Evolutionary conservation across 1,140 invertebrate species (phyloP), one percentile per base, ranked within the genome.

Genomic region (Diabrotica undecimpunctata): DNA sequence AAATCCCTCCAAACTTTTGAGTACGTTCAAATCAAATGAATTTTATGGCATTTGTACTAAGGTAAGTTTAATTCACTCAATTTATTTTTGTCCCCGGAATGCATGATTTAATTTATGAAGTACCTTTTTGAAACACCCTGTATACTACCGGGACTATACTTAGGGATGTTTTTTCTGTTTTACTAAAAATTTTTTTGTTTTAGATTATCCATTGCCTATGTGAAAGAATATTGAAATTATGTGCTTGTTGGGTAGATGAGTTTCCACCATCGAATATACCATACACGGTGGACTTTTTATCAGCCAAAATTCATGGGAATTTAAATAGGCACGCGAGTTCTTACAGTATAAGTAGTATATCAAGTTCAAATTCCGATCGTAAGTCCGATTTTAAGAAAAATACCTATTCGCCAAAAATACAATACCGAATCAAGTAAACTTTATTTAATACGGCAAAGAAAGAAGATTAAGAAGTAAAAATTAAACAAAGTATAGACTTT

Each of bases 161-260:
- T n/a, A n/a, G n/a, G n/a, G n/a, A n/a, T n/a, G n/a, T 25, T 25
- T 25, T 25, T 25, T 4, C 25, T 25, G 25, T 25, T 25, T 25
- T 25, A 25, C 25, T 25, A 25, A 25, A 25, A 25, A 25, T 2
- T 2, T 25, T 1, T 25, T 25, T 14, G 6, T 82, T 79, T 13
- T 78, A 93, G 90, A 85, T 92, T 59, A 76, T 94, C 11, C 91
- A 90, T 76, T 82, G 84, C 39, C 81, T 92, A 55, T 93, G 91
- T 73, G 90, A 93, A 75, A 82, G 90, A 55, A 84, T 93, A 12
- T 81, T 94, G 2, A 84, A 86, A 69, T 76, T 91, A 0, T 89
- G 88, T 68, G 84, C 85, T 6, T 86, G 86, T 72, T 80, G 81
- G 9, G 80, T 82, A 10, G 79, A 82, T 54, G 72, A 78, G 51